Percentiles rank a stretch among this genome's conserved stretches.
These are phyloP conservation scores for Xylophagus ater DNA, from an alignment of 2,888 invertebrate species.

Conservation along the genomic window DNA sequence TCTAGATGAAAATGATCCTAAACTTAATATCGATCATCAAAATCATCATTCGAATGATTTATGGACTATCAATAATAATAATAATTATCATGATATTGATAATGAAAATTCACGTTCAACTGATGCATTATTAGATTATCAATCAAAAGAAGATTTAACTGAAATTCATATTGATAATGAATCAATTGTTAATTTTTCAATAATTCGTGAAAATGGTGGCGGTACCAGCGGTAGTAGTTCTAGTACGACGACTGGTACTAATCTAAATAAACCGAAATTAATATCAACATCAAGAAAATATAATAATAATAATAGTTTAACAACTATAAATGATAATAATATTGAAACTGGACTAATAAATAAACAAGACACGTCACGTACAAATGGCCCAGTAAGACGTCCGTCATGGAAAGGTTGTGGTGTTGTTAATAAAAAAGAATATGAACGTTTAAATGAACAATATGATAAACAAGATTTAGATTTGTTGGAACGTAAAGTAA, in stretches of 20 bases:
- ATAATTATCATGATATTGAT: slow-evolving; percentile 25
- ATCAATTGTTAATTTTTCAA: slow-evolving; percentile 12
- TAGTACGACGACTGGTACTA: no score
- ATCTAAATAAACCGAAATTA: no score
- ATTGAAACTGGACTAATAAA: slow-evolving; percentile 7
- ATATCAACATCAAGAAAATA: slow-evolving; percentile 22
- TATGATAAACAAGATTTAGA: no score
- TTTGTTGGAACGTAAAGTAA: no score
- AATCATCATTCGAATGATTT: slow-evolving; percentile 2
- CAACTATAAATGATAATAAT: slow-evolving; percentile 12
- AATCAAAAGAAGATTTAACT: slow-evolving; percentile 13
- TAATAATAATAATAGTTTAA: slow-evolving; percentile 19
- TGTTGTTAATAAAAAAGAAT: slow-evolving; percentile 24
- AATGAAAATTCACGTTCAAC: slow-evolving; percentile 34
- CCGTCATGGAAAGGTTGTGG: slow-evolving; percentile 30
- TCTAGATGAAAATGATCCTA: slow-evolving; percentile 24
- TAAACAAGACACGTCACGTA: neutral
- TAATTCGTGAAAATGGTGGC: slow-evolving; percentile 17
- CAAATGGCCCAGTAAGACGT: slow-evolving; percentile 23
- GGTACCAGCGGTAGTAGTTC: no score
- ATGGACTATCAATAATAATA: no score
- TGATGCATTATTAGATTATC: slow-evolving; percentile 27
- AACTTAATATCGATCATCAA: slow-evolving; percentile 12
- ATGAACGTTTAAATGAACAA: slow-evolving; percentile 29
- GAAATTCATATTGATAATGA: slow-evolving; percentile 14